These are phyloP conservation scores for Drosophila ogumai DNA, from an alignment of 1,140 invertebrate genomes.

Conservation along the genomic window DNA sequence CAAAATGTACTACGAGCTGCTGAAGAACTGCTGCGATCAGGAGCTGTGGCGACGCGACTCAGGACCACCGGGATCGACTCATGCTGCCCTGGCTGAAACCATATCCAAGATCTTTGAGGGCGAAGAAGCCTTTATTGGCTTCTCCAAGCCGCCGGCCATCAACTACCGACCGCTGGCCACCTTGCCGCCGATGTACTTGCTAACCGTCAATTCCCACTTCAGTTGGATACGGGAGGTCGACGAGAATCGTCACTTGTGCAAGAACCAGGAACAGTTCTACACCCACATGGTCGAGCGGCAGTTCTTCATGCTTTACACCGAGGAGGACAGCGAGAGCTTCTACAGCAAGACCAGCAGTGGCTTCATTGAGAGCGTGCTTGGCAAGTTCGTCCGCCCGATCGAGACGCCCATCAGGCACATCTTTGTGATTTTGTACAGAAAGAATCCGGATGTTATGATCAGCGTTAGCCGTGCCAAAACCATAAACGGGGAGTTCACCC, in stretches of 20 bases:
- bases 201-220: constrained; percentile 54
- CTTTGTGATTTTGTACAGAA: constrained; percentile 69
- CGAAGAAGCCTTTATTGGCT: constrained; percentile 53
- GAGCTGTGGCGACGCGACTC: constrained; percentile 46
- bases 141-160: constrained; percentile 35
- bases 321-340: constrained; percentile 30
- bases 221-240: constrained; percentile 33
- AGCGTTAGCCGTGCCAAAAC: constrained; percentile 53
- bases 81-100: constrained; percentile 35
- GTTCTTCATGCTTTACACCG: constrained; percentile 62
- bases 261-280: constrained; percentile 3
- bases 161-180: constrained; percentile 35
- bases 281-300: constrained; percentile 43
- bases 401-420: constrained; percentile 52
- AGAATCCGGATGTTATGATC: constrained; percentile 55
- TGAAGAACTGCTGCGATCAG: constrained; percentile 50
- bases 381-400: constrained; percentile 57
- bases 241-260: neutral
- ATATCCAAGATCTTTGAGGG: constrained; percentile 49
- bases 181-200: constrained; percentile 39
- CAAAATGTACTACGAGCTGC: constrained; percentile 57
- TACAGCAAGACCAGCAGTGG: constrained; percentile 21
- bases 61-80: neutral
- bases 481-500: constrained; percentile 40
- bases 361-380: constrained; percentile 47